Conservation (phyloP, 2,797 vertebrate species). For the Gadopsis bispinosus region DNA sequence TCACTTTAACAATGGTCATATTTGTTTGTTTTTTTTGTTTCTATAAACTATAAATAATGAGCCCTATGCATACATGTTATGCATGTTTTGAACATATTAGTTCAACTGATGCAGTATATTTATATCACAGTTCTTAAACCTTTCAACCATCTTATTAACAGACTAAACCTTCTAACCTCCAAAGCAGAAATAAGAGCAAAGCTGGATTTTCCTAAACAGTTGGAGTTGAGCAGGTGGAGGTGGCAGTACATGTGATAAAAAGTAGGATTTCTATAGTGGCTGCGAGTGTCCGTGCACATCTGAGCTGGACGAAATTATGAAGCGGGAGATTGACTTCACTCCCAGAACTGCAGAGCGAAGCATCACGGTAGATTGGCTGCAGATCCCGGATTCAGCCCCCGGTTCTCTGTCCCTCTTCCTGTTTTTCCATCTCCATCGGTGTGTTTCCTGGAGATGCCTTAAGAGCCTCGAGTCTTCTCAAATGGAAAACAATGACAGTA, state of each 20-base stretch:
- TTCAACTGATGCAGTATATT: too few relatives aligned
- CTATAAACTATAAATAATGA: background rate
- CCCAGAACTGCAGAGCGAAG: slow-evolving; percentile 57
- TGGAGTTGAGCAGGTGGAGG: background rate
- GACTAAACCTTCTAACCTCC: background rate
- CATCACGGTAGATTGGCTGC: slow-evolving; percentile 55
- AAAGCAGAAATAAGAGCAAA: background rate
- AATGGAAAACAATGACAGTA: slow-evolving; percentile 66
- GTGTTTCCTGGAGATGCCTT: slow-evolving; percentile 34
- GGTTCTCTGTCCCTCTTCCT: slow-evolving; percentile 24
- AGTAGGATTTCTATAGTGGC: background rate
- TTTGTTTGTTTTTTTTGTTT: background rate
- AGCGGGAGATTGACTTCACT: slow-evolving; percentile 66
- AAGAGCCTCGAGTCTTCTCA: slow-evolving; percentile 50
- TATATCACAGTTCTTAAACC: background rate
- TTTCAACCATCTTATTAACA: background rate
- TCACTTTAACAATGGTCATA: background rate
- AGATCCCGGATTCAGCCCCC: slow-evolving; percentile 25
- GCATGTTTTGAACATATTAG: background rate
- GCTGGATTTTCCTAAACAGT: background rate
- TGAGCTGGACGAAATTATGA: slow-evolving; percentile 56
- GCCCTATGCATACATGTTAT: background rate
- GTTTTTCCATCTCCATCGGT: slow-evolving; percentile 15
- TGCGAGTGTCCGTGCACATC: slow-evolving; percentile 29
- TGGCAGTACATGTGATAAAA: slow-evolving; percentile 11